phyloP scores from a whole-genome alignment of 2,797 vertebrate species.

The Setipinna tenuifilis region DNA sequence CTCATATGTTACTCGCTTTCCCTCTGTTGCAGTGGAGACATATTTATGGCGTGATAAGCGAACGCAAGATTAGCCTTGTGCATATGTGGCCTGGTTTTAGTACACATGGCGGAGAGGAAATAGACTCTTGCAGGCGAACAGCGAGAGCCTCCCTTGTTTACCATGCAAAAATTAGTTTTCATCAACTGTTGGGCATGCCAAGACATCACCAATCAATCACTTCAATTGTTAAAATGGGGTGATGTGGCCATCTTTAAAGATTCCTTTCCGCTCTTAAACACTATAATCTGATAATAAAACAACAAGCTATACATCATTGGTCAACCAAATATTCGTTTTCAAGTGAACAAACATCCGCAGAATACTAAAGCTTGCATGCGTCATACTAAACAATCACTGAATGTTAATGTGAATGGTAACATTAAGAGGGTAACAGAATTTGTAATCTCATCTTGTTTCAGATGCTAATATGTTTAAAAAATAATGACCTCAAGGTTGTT shows the following conservation, averaged over 20 bases:
- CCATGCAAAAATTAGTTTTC: conserved; percentile 19
- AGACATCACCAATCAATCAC: conserved; percentile 9
- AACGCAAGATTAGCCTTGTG: background rate
- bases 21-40: background rate
- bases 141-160: background rate
- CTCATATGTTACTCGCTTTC: background rate
- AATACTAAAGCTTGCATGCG: conserved; percentile 17
- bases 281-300: conserved; percentile 7
- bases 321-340: background rate
- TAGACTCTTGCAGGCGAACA: background rate
- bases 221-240: background rate
- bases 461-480: background rate
- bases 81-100: background rate
- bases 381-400: background rate
- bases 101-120: background rate
- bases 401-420: background rate
- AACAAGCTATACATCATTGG: background rate
- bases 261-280: background rate
- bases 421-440: background rate
- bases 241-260: background rate
- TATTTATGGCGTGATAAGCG: background rate
- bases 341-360: background rate
- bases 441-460: background rate
- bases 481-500: background rate
- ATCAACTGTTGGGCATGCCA: conserved; percentile 20